phyloP scores from a whole-genome alignment of 2,888 invertebrate genomes.

The Calliphora vomitoria region DNA sequence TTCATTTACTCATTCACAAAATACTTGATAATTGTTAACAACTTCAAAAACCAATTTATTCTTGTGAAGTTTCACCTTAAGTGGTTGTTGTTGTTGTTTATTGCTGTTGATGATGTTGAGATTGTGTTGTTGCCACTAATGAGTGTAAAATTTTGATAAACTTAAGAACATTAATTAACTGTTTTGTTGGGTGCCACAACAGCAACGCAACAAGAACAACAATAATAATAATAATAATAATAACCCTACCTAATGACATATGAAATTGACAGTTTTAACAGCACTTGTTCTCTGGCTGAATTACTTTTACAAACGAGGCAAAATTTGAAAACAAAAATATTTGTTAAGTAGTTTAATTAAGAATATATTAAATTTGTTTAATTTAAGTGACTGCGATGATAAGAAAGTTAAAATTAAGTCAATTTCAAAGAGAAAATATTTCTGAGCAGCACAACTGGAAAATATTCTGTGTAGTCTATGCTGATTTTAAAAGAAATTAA shows the following conservation, averaged over 20 bases:
- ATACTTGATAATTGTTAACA: slow-evolving; percentile 55
- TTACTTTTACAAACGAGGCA: not conserved
- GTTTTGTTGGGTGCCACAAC: slow-evolving; percentile 40
- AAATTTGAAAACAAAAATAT: not conserved
- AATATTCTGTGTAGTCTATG: too few relatives aligned
- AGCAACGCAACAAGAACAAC: not conserved
- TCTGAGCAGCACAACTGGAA: too few relatives aligned
- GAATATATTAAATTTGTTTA: too few relatives aligned
- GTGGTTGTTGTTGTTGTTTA: slow-evolving; percentile 39
- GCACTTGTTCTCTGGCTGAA: slow-evolving; percentile 32
- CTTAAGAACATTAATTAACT: slow-evolving; percentile 69
- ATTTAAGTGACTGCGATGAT: too few relatives aligned
- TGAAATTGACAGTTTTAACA: slow-evolving; percentile 63
- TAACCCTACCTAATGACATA: slow-evolving; percentile 45
- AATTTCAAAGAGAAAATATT: too few relatives aligned
- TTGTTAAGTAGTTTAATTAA: not conserved
- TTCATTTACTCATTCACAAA: slow-evolving; percentile 1
- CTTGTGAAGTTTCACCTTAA: slow-evolving; percentile 60
- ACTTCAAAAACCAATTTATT: slow-evolving; percentile 61
- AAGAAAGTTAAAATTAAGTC: too few relatives aligned
- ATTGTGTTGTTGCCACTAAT: slow-evolving; percentile 52
- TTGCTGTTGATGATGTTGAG: not conserved
- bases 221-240: not conserved
- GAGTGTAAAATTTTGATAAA: slow-evolving; percentile 65
- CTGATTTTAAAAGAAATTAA: too few relatives aligned